Percentiles rank a stretch among this genome's conserved stretches.
Evolutionary conservation across 2,797 vertebrate species (phyloP).

Genomic region (Varecia variegata): DNA sequence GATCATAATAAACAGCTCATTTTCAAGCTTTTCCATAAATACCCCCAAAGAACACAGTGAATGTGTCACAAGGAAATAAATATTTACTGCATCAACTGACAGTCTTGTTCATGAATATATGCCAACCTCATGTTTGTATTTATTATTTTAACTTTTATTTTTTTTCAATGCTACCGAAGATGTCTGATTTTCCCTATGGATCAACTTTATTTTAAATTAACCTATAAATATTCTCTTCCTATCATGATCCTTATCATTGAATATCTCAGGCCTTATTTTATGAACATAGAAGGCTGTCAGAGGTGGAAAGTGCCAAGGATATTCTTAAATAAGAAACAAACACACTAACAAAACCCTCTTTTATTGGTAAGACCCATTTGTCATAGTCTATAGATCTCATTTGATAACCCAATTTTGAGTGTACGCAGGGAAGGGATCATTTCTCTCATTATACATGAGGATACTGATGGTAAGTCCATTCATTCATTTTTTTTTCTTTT

Average conservation of each 20-base stretch:
- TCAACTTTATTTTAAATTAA: slow-evolving; percentile 17
- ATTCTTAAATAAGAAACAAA: neutral
- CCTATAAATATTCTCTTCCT: slow-evolving; percentile 37
- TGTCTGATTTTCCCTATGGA: neutral
- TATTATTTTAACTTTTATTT: slow-evolving; percentile 63
- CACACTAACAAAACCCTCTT: neutral
- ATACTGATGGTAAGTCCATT: neutral
- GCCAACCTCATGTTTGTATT: slow-evolving; percentile 50
- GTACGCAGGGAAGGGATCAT: neutral
- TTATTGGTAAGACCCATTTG: neutral
- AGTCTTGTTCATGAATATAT: neutral
- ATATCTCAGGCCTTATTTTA: neutral
- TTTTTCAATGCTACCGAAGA: slow-evolving; percentile 44
- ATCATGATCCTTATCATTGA: too few species aligned
- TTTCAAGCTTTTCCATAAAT: slow-evolving; percentile 36
- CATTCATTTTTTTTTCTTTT: neutral
- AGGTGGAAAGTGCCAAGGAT: neutral
- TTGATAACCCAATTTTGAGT: neutral
- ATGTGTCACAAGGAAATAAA: slow-evolving; percentile 67
- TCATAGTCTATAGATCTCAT: neutral
- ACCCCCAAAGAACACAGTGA: slow-evolving; percentile 54
- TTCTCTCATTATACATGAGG: neutral
- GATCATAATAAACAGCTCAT: slow-evolving; percentile 61
- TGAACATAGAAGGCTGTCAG: neutral
- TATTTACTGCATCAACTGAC: slow-evolving; percentile 76